Percentiles rank a stretch among this genome's conserved stretches.
Conservation (phyloP, 2,797 vertebrate species). For the Cottoperca gobio region DNA sequence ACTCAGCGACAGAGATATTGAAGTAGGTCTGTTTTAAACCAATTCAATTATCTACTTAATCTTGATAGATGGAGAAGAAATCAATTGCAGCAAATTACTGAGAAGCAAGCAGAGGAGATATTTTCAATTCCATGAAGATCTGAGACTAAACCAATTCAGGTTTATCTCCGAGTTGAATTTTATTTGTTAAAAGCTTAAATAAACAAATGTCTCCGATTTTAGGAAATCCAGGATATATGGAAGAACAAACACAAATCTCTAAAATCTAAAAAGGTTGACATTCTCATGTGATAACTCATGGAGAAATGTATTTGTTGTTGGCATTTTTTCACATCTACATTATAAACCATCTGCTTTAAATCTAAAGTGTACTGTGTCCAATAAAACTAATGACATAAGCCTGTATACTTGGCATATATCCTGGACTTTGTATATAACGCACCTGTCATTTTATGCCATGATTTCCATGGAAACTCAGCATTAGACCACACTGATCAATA, state of each 20-base stretch:
- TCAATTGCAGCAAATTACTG: slow-evolving; percentile 48
- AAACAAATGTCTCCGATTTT: slow-evolving; percentile 39
- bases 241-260: neutral
- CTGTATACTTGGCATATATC: neutral
- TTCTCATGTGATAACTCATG: neutral
- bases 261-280: neutral
- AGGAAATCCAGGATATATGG: slow-evolving; percentile 23
- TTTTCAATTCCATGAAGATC: slow-evolving; percentile 52
- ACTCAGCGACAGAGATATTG: slow-evolving; percentile 59
- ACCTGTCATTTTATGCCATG: too few species aligned
- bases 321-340: slow-evolving; percentile 8
- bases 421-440: neutral
- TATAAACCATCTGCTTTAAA: slow-evolving; percentile 3
- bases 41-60: slow-evolving; percentile 74
- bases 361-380: slow-evolving; percentile 3
- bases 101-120: slow-evolving; percentile 30
- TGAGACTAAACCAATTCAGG: slow-evolving; percentile 57
- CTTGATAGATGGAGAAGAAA: slow-evolving; percentile 66
- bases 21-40: slow-evolving; percentile 68
- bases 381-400: slow-evolving; percentile 5
- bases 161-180: slow-evolving; percentile 31
- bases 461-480: too few species aligned
- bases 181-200: slow-evolving; percentile 34
- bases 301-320: neutral
- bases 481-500: too few species aligned